Evolutionary conservation across 2,113 vertebrate genomes (phyloP), one percentile per base, ranked within the genome.

Genomic region (Sturnus vulgaris): DNA sequence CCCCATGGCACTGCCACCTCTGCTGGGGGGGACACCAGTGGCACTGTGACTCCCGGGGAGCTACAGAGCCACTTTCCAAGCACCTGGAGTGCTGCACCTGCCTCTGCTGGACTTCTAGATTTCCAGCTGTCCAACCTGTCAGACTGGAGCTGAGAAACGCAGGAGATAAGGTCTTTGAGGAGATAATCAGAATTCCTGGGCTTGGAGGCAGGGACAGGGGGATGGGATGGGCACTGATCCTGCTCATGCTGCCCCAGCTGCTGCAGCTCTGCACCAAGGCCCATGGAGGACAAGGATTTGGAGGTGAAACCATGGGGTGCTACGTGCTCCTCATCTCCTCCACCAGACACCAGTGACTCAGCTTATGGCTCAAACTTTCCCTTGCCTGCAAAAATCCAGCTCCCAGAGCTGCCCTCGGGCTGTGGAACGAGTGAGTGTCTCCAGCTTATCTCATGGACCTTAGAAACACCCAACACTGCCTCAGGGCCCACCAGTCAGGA

Each of bases 71-170:
- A 1, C 82, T 21, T 35, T 1, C 56, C 2, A 2, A 59, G 93
- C 9, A 2, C 33, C 46, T 1, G 1, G 22, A 4, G 3, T 12
- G 28, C 80, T 56, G 68, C 75, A 47, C 35, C 9, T 7, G 33
- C 69, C 56, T 35, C 82, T 3, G 3, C 17, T 5, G 17, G 30
- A 53, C 68, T 60, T 28, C 49, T 6, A 1, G 11, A 39, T 28
- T 42, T 47, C 50, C 61, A 88, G 40, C 63, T 59, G 78, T 12
- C 88, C 64, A 78, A 64, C 89, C 92, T 86, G 92, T 37, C 60
- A 9, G 92, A 61, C 89, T 9, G 30, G 88, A 69, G 53, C 78
- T 70, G 61, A 65, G 66, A 79, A 82, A 73, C 8, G 81, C 63
- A 80, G 81, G 40, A 89, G 94, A 72, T 91, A 72, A 94, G 66